Conservation (phyloP, 1,140 invertebrate species). For the silkworm (Bombyx mori) region DNA sequence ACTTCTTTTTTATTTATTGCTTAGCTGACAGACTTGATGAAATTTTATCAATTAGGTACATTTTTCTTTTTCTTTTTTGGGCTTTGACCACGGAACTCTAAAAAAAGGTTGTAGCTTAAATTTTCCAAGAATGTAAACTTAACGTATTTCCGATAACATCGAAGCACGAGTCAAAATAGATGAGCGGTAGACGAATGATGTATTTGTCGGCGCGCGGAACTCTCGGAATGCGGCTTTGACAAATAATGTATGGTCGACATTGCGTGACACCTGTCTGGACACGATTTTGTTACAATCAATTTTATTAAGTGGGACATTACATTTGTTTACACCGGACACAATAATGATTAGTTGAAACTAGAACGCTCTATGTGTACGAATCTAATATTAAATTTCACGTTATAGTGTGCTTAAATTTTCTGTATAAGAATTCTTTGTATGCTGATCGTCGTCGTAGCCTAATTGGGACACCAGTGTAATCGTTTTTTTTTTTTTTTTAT, state of each 20-base stretch:
- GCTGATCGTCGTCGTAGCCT: too few relatives aligned
- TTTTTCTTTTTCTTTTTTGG: neutral
- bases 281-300: slow-evolving; percentile 29
- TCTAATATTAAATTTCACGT: too few relatives aligned
- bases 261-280: slow-evolving; percentile 27
- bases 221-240: slow-evolving; percentile 22
- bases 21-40: neutral
- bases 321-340: neutral
- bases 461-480: too few relatives aligned
- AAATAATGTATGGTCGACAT: slow-evolving; percentile 27
- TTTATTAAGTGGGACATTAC: slow-evolving; percentile 4
- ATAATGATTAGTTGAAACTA: neutral
- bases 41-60: neutral
- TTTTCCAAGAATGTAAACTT: neutral
- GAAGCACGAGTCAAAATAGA: slow-evolving; percentile 15
- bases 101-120: too few relatives aligned
- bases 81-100: neutral
- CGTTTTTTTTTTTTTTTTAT: too few relatives aligned
- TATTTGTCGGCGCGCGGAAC: slow-evolving; percentile 3
- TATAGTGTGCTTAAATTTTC: too few relatives aligned
- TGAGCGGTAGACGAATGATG: slow-evolving; percentile 7
- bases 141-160: slow-evolving; percentile 8
- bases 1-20: too few relatives aligned
- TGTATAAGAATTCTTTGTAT: too few relatives aligned
- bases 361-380: too few relatives aligned